A percentile compares a stretch with the other conserved stretches of the same genome.
phyloP scores from a whole-genome alignment of 2,797 vertebrate species.

The Coregonus suidteri region DNA sequence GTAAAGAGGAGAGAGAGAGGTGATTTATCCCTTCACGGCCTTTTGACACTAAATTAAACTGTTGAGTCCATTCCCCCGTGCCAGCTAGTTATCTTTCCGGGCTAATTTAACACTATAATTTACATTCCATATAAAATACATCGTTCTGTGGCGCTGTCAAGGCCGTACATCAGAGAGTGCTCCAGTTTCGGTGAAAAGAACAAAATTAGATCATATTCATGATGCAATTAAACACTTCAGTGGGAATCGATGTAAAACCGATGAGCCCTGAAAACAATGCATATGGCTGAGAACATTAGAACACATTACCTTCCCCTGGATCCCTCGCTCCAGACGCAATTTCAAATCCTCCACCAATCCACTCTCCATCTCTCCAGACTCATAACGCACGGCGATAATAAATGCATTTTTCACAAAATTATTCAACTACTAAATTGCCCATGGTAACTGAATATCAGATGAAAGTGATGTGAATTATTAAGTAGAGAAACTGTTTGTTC shows the following conservation, averaged over 20 bases:
- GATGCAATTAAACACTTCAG: slow-evolving; percentile 99
- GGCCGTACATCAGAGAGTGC: slow-evolving; percentile 96
- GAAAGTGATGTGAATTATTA: slow-evolving; percentile 99
- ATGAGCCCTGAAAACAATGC: slow-evolving; percentile 99
- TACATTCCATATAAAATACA: slow-evolving; percentile 87
- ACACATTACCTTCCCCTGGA: slow-evolving; percentile 99
- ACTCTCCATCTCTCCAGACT: slow-evolving; percentile 93
- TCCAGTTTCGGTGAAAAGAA: slow-evolving; percentile 98
- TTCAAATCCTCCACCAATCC: slow-evolving; percentile 97
- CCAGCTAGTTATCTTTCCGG: slow-evolving; percentile 86
- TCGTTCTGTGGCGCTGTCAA: slow-evolving; percentile 87
- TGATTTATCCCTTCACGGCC: slow-evolving; percentile 83
- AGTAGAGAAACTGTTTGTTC: slow-evolving; percentile 85
- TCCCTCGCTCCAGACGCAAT: slow-evolving; percentile 92
- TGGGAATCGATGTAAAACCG: slow-evolving; percentile 99
- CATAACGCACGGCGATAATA: slow-evolving; percentile 95
- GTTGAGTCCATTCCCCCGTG: slow-evolving; percentile 84
- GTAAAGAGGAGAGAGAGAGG: slow-evolving; percentile 67
- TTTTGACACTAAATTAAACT: slow-evolving; percentile 87
- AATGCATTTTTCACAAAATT: slow-evolving; percentile 99
- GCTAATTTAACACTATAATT: slow-evolving; percentile 88
- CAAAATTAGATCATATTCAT: slow-evolving; percentile 99
- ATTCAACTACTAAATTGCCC: slow-evolving; percentile 99
- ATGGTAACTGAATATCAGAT: slow-evolving; percentile 99
- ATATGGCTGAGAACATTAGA: slow-evolving; percentile 99